Evolutionary conservation across 2,888 invertebrate genomes (phyloP), one percentile per base, ranked within the genome.

Genomic region (Acheta domesticus): DNA sequence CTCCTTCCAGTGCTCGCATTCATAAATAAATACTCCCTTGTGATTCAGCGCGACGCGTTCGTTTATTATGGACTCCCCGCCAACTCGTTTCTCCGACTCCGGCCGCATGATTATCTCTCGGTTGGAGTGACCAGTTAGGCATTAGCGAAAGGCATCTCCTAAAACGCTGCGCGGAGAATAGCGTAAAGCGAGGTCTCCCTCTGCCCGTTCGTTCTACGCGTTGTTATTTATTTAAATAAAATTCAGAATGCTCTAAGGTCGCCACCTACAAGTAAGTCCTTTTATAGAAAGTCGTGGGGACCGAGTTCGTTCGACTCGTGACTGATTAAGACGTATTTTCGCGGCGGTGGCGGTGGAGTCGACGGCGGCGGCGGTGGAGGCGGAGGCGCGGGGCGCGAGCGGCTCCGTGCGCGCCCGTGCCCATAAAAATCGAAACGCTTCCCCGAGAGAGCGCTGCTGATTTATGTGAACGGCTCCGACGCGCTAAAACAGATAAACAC

Each of bases 271-370:
- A 19, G 62, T n/a, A n/a, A 14, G n/a, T 14, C 62, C 62, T 62
- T 14, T 62, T 62, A 62, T 62, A 62, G 62, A 62, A 62, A n/a
- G n/a, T 62, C 16, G 62, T 62, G 62, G 3, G 62, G 62, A 62
- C 4, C 62, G 62, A n/a, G n/a, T 62, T n/a, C 16, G 14, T 62
- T n/a, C 16, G 62, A 62, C n/a, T 62, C 12, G 62, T 62, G 62
- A 62, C 62, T 62, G 62, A 62, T 62, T 62, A 62, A 62, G 62
- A 62, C 62, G 62, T 62, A 62, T 62, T 62, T 62, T 62, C 62
- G 62, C 62, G 16, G n/a, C 14, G 62, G 62, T 12, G 8, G 36
- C 8, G 36, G 36, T 36, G 5, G 5, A 36, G 36, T 36, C 36
- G 36, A 36, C 5, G 36, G 36, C 36, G 36, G 36, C 5, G 36